phyloP scores from a whole-genome alignment of 2,113 vertebrate genomes.

The Anser brachyrhynchus region DNA sequence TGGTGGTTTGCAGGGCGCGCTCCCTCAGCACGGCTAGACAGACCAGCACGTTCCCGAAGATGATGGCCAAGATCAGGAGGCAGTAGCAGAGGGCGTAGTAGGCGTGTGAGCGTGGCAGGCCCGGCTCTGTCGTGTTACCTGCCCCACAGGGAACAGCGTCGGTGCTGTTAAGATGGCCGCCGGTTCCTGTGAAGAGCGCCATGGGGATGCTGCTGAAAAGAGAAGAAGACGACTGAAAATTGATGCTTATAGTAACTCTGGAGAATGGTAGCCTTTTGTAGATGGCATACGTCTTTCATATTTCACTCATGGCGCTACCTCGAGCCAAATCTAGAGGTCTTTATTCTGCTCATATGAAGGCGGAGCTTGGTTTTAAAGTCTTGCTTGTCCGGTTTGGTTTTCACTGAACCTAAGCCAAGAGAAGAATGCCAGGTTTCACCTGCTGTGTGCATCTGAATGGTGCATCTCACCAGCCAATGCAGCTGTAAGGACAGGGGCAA shows the following conservation, averaged over 20 bases:
- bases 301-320: not conserved
- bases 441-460: not conserved
- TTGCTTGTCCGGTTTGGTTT: not conserved
- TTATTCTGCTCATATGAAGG: not conserved
- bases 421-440: not conserved
- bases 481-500: not conserved
- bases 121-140: conserved; percentile 74
- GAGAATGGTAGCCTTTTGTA: not conserved
- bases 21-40: conserved; percentile 91
- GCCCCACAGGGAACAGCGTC: conserved; percentile 46
- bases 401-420: not conserved
- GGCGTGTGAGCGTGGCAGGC: conserved; percentile 64
- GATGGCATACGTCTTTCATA: not conserved
- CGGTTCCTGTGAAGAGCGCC: conserved; percentile 79
- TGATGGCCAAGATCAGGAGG: conserved; percentile 87
- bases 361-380: not conserved
- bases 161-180: conserved; percentile 80
- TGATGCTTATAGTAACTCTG: not conserved
- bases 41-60: conserved; percentile 92
- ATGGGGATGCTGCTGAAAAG: conserved; percentile 63
- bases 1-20: conserved; percentile 88
- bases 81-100: conserved; percentile 91
- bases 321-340: not conserved
- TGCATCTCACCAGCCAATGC: not conserved
- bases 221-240: not conserved